Conservation (phyloP, 2,113 vertebrate genomes). For the Triplophysa rosa region DNA sequence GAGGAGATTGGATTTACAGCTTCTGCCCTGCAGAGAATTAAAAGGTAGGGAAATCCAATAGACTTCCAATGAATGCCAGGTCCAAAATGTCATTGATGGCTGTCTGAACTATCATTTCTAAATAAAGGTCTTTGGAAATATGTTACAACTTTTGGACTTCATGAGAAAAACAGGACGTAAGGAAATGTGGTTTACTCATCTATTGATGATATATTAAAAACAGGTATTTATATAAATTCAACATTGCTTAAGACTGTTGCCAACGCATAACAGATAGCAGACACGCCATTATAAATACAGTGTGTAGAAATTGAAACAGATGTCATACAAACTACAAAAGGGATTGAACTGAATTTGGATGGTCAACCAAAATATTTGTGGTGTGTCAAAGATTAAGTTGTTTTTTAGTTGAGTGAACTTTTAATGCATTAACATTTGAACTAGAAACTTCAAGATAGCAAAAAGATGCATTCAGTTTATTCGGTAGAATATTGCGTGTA, state of each 20-base stretch:
- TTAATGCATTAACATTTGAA: background rate
- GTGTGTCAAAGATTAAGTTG: background rate
- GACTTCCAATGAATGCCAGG: no score
- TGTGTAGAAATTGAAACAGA: conserved; percentile 11
- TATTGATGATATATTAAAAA: no score
- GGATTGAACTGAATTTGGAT: background rate
- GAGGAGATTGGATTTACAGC: no score
- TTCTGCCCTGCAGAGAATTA: no score
- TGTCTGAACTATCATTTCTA: no score
- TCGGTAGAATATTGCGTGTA: background rate
- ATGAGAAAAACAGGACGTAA: no score
- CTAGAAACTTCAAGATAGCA: background rate
- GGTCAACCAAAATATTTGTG: background rate
- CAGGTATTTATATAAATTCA: background rate
- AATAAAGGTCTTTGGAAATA: no score
- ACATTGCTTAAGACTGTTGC: conserved; percentile 22
- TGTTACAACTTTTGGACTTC: no score
- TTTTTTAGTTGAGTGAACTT: background rate
- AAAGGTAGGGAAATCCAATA: background rate
- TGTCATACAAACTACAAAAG: background rate
- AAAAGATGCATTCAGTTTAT: background rate
- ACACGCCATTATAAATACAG: conserved; percentile 1
- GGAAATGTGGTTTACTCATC: no score
- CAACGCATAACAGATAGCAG: conserved; percentile 31
- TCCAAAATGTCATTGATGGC: background rate